Conservation (phyloP, 2,797 vertebrate species). For the Antennarius maculatus region DNA sequence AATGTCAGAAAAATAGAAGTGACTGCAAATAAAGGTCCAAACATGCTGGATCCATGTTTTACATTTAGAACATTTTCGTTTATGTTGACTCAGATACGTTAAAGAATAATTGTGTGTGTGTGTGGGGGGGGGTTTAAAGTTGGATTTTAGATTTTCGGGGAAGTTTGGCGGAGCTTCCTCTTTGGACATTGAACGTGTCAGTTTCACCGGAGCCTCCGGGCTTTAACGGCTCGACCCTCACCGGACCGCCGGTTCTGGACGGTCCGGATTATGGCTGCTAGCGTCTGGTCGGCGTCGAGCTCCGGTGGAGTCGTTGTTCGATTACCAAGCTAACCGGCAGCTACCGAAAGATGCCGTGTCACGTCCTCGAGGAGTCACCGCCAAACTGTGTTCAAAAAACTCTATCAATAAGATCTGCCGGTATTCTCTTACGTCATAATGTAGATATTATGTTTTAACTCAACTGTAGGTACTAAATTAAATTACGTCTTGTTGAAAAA, state of each 20-base stretch:
- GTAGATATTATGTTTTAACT: no score
- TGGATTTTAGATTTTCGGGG: fast-evolving
- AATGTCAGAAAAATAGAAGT: neutral
- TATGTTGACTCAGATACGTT: fast-evolving
- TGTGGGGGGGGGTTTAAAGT: no score
- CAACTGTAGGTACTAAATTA: neutral
- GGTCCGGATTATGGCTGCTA: no score
- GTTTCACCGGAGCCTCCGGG: neutral
- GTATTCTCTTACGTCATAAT: fast-evolving
- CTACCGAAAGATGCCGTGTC: fast-evolving
- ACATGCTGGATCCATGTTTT: neutral
- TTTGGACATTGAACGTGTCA: neutral
- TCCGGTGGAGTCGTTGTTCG: neutral
- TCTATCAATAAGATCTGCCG: neutral
- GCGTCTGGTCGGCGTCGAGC: neutral
- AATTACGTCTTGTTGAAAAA: neutral
- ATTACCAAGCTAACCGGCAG: neutral
- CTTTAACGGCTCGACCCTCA: neutral
- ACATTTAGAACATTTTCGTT: neutral
- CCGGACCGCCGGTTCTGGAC: no score
- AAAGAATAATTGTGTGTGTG: fast-evolving
- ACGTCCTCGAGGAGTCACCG: no score
- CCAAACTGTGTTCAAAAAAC: constrained; percentile 15
- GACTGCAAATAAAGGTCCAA: neutral
- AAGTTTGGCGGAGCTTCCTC: neutral